phyloP scores from a whole-genome alignment of 1,140 invertebrate genomes.

The Steinernema khuongi region DNA sequence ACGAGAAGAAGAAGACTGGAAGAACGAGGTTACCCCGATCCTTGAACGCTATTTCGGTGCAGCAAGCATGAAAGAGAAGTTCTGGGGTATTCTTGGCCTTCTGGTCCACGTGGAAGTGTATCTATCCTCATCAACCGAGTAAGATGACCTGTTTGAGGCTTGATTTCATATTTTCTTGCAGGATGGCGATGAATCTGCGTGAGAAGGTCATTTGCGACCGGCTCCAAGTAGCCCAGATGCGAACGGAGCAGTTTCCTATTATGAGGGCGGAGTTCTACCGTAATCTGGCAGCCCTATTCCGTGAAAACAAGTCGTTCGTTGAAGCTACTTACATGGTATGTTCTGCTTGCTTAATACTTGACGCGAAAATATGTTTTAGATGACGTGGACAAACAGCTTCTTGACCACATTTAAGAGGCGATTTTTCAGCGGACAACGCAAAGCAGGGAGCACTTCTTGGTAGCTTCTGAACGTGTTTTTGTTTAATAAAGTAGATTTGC shows the following conservation, averaged over 20 bases:
- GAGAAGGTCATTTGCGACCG: not conserved
- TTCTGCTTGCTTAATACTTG: not conserved
- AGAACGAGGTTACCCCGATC: not conserved
- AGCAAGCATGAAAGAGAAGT: not conserved
- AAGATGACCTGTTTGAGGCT: not conserved
- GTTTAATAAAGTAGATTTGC: no score
- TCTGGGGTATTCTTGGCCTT: not conserved
- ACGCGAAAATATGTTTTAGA: not conserved
- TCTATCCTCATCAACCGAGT: not conserved
- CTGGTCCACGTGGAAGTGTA: not conserved
- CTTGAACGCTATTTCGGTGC: not conserved
- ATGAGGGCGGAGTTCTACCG: constrained; percentile 3
- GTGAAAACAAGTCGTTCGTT: not conserved
- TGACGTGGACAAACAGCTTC: not conserved
- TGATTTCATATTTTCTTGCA: not conserved
- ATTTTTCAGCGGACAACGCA: not conserved
- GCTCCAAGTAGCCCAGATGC: not conserved
- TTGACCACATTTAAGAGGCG: not conserved
- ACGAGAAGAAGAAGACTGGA: not conserved
- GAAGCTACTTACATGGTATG: not conserved
- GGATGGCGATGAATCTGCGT: not conserved
- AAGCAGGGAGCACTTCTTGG: no score
- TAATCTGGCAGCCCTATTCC: not conserved
- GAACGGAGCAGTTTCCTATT: not conserved
- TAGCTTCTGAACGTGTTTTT: no score